Conservation (phyloP, 2,797 vertebrate genomes). For the Gephyroberyx darwinii region DNA sequence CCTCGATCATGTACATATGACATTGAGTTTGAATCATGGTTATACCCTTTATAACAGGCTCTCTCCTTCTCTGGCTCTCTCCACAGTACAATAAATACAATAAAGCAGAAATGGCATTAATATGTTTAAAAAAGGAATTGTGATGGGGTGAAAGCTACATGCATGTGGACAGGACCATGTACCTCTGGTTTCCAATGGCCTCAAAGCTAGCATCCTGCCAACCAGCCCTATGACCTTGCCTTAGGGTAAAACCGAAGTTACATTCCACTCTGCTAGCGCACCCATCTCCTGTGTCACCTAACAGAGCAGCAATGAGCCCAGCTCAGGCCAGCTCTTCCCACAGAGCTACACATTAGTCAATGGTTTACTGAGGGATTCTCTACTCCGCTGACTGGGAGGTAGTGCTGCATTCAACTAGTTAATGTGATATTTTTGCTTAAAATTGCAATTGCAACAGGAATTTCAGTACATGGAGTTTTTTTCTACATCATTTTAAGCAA, state of each 20-base stretch:
- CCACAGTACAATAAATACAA: not conserved
- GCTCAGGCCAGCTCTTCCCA: conserved; percentile 21
- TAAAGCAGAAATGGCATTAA: not conserved
- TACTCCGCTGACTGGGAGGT: not conserved
- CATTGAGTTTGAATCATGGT: not conserved
- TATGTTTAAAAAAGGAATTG: not conserved
- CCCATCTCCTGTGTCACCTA: conserved; percentile 51
- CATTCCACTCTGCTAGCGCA: conserved; percentile 47
- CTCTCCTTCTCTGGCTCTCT: not conserved
- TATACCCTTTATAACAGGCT: not conserved
- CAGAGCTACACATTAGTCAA: conserved; percentile 14
- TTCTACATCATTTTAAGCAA: not conserved
- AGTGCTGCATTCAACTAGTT: not conserved
- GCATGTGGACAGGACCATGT: not conserved
- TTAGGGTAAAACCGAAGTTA: conserved; percentile 43
- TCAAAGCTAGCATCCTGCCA: conserved; percentile 5
- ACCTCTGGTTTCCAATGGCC: conserved; percentile 25
- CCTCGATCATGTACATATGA: not conserved
- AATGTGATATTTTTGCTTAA: not conserved
- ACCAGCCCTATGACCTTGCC: conserved; percentile 31
- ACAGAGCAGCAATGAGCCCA: conserved; percentile 23
- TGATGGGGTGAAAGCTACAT: conserved; percentile 7
- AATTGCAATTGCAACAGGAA: not conserved
- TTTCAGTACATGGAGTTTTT: not conserved
- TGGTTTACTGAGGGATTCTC: conserved; percentile 15